Percentiles rank a stretch among this genome's conserved stretches.
These are phyloP conservation scores for Drosophila repletoides DNA, from an alignment of 1,140 invertebrate genomes.

Conservation along the genomic window DNA sequence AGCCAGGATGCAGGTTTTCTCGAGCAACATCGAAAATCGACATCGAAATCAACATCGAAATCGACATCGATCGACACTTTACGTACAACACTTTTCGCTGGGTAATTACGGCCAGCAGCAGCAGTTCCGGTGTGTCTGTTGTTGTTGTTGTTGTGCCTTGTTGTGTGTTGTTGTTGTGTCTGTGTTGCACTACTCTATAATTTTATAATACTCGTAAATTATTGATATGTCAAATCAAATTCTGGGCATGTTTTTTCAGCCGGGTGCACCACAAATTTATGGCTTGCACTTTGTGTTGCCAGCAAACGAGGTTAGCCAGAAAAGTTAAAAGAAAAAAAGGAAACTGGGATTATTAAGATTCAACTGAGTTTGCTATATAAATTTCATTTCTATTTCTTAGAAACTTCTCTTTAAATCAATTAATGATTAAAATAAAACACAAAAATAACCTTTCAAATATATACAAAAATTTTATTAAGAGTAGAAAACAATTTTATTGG, in stretches of 20 bases:
- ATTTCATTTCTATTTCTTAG: too few relatives aligned
- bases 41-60: constrained; percentile 21
- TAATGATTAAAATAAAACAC: too few relatives aligned
- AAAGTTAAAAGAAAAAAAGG: background rate
- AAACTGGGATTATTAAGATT: too few relatives aligned
- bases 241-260: constrained; percentile 49
- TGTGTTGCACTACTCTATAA: constrained; percentile 65
- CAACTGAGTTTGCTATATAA: too few relatives aligned
- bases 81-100: constrained; percentile 42
- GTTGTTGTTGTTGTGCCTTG: constrained; percentile 8
- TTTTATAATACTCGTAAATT: constrained; percentile 66
- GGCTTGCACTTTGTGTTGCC: constrained; percentile 39
- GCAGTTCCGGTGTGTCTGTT: constrained; percentile 60
- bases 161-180: background rate
- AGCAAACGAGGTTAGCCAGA: constrained; percentile 17
- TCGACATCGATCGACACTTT: constrained; percentile 55
- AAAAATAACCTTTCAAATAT: background rate
- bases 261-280: constrained; percentile 53
- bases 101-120: constrained; percentile 68
- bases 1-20: constrained; percentile 21
- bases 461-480: background rate
- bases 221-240: constrained; percentile 78
- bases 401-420: too few relatives aligned
- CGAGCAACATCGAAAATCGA: constrained; percentile 13
- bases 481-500: too few relatives aligned